Evolutionary conservation across 2,888 invertebrate genomes (phyloP), one percentile per base, ranked within the genome.

Genomic region (Volucella inanis): DNA sequence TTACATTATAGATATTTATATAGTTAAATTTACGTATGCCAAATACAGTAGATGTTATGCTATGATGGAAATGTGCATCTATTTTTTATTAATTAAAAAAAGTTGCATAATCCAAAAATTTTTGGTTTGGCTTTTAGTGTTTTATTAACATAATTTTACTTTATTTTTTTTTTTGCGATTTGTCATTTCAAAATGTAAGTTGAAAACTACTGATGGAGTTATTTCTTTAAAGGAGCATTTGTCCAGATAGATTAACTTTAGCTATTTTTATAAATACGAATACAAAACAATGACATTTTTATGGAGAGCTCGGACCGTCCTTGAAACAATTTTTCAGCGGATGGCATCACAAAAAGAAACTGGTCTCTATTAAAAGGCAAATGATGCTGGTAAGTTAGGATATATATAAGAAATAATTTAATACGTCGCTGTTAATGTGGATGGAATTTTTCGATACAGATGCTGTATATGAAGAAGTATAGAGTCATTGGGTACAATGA

Each of bases 121-220:
- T 57, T 43, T 11, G 9, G 15, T 41, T 11, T 47, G n/a, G 47
- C 9, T 62, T 62, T 11, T 47, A 12, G 47, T 11, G 31, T 62
- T 62, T 12, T 43, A 18, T 59, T 18, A 11, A 12, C 12, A 12
- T 12, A n/a, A 14, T 57, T 39, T 43, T n/a, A n/a, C n/a, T n/a
- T n/a, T n/a, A n/a, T n/a, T n/a, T n/a, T 43, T 11, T 14, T 50
- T 45, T 45, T 45, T 47, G 8, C 1, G n/a, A 12, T 61, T 61
- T 45, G 9, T 61, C 22, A 22, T 47, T 62, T 31, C 31, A 47
- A 9, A 12, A 45, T 18, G 18, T 45, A 62, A 62, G 47, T 62
- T 9, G 14, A 11, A 2, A 18, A 11, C 6, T 3, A 0, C 43
- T 18, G 41, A 45, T 61, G 45, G 1, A 3, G 12, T 8, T n/a